phyloP scores from a whole-genome alignment of 2,797 vertebrate species.

The Phalloptychus januarius region DNA sequence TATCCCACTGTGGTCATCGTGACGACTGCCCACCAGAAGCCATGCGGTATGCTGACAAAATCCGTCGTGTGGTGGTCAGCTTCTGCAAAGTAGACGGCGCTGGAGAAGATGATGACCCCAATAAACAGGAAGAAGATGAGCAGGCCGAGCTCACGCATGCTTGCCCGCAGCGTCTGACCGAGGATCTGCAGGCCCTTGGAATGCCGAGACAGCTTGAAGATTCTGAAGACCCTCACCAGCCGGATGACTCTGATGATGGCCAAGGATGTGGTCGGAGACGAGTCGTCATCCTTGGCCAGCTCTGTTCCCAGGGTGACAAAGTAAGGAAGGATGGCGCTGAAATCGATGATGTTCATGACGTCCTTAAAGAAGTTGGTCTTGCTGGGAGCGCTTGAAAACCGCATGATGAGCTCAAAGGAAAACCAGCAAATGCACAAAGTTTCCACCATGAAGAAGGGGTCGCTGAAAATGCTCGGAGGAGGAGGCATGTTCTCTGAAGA shows the following conservation, averaged over 20 bases:
- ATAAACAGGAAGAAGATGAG: constrained; percentile 93
- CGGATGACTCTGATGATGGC: constrained; percentile 90
- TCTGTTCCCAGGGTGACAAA: constrained; percentile 90
- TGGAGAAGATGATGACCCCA: constrained; percentile 91
- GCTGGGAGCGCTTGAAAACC: constrained; percentile 84
- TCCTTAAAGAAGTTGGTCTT: constrained; percentile 89
- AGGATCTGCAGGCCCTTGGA: constrained; percentile 90
- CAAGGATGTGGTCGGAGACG: constrained; percentile 85
- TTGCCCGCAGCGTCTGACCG: constrained; percentile 88
- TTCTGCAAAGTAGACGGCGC: constrained; percentile 91
- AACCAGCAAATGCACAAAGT: constrained; percentile 92
- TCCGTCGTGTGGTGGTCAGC: constrained; percentile 82
- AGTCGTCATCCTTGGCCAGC: constrained; percentile 83
- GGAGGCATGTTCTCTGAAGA: constrained; percentile 52
- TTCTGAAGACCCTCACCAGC: constrained; percentile 88
- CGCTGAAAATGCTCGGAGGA: constrained; percentile 72
- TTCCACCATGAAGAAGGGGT: constrained; percentile 91
- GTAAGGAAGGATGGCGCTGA: constrained; percentile 89
- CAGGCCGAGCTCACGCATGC: constrained; percentile 89
- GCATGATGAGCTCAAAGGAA: constrained; percentile 87
- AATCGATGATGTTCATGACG: constrained; percentile 93
- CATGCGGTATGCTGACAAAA: constrained; percentile 90
- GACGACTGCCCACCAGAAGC: constrained; percentile 94
- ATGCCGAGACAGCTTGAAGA: constrained; percentile 91
- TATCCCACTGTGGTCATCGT: constrained; percentile 95